phyloP scores from a whole-genome alignment of 2,113 vertebrate species.

The Rynchops niger region DNA sequence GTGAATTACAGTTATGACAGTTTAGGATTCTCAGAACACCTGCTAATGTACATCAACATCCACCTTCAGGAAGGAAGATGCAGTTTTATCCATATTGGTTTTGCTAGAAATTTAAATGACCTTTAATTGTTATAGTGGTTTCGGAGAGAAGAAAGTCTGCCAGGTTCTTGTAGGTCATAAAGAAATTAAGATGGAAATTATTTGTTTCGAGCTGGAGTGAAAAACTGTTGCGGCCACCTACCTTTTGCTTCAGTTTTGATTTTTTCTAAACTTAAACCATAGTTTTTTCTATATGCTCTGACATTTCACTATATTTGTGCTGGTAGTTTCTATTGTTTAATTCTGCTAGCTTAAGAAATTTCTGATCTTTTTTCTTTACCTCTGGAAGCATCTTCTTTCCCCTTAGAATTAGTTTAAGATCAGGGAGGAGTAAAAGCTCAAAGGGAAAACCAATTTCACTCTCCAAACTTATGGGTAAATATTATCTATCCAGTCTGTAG shows the following conservation, averaged over 20 bases:
- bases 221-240: background rate
- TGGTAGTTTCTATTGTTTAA: background rate
- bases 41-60: constrained; percentile 1
- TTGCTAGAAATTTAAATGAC: background rate
- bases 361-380: background rate
- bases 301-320: background rate
- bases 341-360: background rate
- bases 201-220: background rate
- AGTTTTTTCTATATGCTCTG: background rate
- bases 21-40: background rate
- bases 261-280: background rate
- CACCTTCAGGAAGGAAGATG: background rate
- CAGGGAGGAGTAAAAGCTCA: background rate
- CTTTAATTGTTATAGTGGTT: background rate
- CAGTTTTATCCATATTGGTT: background rate
- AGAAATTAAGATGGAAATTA: background rate
- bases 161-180: background rate
- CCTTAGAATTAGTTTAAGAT: background rate
- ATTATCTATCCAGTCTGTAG: background rate
- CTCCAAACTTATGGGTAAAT: background rate
- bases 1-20: constrained; percentile 17
- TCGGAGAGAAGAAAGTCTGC: background rate
- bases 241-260: background rate
- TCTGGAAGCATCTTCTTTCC: background rate
- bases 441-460: background rate